Evolutionary conservation across 2,888 invertebrate species (phyloP).

Genomic region (Clitarchus hookeri): DNA sequence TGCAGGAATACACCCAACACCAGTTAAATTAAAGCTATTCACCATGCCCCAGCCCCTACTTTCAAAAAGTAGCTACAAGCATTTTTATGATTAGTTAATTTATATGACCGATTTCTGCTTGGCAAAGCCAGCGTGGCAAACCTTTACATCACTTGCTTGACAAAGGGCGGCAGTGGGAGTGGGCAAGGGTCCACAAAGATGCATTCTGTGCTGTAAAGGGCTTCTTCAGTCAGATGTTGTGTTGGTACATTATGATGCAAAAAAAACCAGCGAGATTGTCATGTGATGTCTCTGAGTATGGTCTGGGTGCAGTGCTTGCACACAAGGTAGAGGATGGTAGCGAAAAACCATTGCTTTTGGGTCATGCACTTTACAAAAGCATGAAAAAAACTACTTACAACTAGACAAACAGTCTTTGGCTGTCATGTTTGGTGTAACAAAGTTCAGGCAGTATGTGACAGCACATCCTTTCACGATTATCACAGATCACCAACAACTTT

Average conservation of each 20-base stretch:
- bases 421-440: not conserved
- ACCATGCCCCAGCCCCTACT: not conserved
- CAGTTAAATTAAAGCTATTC: not conserved
- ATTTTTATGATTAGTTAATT: not conserved
- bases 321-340: not conserved
- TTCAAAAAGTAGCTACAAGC: not conserved
- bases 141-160: not conserved
- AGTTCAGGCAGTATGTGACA: not conserved
- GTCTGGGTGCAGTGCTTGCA: not conserved
- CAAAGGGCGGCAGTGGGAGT: not conserved
- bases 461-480: not conserved
- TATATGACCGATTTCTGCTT: not conserved
- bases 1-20: not conserved
- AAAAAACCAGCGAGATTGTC: not conserved
- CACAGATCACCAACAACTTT: not conserved
- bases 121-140: not conserved
- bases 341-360: not conserved
- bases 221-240: not conserved
- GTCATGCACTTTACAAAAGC: not conserved
- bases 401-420: not conserved
- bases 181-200: not conserved
- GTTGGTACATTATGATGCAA: not conserved
- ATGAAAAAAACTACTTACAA: not conserved
- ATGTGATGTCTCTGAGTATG: not conserved
- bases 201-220: not conserved